phyloP scores from a whole-genome alignment of 2,797 vertebrate genomes.

The Xiphophorus birchmanni region DNA sequence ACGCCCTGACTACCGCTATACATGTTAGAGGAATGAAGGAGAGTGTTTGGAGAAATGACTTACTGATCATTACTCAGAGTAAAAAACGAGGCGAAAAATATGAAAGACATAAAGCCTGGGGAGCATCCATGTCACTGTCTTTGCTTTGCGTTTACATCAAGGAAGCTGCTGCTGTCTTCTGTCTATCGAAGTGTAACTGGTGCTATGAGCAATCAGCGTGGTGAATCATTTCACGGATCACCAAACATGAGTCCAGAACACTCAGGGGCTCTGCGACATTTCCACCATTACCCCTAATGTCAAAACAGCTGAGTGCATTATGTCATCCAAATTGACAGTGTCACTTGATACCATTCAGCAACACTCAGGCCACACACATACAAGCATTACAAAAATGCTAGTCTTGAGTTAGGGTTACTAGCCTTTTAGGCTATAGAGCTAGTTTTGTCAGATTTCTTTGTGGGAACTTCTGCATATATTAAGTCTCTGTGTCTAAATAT shows the following conservation, averaged over 20 bases:
- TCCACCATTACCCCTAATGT: constrained; percentile 59
- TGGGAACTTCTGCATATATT: constrained; percentile 4
- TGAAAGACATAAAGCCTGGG: constrained; percentile 54
- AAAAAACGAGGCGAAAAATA: constrained; percentile 27
- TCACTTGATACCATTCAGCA: constrained; percentile 33
- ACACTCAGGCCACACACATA: constrained; percentile 9
- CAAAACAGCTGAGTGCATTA: constrained; percentile 60
- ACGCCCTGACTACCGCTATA: constrained; percentile 24
- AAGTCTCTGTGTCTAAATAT: not conserved
- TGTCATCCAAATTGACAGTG: constrained; percentile 50
- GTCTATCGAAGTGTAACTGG: constrained; percentile 73
- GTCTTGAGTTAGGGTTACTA: constrained; percentile 19
- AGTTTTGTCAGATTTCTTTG: constrained; percentile 31
- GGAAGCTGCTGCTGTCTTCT: constrained; percentile 72
- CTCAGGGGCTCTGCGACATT: constrained; percentile 55
- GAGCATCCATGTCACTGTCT: constrained; percentile 66
- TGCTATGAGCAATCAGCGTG: constrained; percentile 69
- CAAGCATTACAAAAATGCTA: constrained; percentile 25
- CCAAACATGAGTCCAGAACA: constrained; percentile 61
- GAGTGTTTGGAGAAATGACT: constrained; percentile 16
- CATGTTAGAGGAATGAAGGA: constrained; percentile 26
- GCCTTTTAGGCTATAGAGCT: constrained; percentile 16
- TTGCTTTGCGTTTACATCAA: constrained; percentile 73
- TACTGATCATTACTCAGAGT: constrained; percentile 38
- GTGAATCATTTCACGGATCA: constrained; percentile 75